Conservation (phyloP, 2,797 vertebrate species). For the Myotis vivesi region DNA sequence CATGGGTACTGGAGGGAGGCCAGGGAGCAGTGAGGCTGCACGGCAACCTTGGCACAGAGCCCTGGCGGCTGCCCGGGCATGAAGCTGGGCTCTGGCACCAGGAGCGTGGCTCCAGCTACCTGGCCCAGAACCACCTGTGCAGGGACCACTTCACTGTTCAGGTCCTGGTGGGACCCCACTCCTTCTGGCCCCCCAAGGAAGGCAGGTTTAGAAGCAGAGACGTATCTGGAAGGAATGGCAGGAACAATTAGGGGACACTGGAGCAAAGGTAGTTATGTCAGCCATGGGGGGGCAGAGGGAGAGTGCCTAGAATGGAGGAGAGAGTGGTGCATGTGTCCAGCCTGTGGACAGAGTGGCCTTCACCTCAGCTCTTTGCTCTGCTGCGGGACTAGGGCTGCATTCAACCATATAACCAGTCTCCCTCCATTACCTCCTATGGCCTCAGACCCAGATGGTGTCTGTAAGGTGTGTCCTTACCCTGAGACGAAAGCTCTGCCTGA, state of each 20-base stretch:
- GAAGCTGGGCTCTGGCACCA: background rate
- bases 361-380: background rate
- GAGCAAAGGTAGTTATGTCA: background rate
- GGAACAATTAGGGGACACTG: background rate
- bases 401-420: background rate
- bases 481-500: background rate
- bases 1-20: background rate
- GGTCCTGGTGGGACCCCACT: background rate
- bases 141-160: background rate
- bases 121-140: conserved; percentile 22
- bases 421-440: background rate
- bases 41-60: conserved; percentile 23
- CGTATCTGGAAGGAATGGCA: background rate
- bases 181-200: background rate
- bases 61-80: background rate
- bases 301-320: background rate
- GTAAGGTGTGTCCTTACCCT: accelerated
- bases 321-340: background rate
- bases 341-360: background rate
- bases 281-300: background rate
- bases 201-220: background rate
- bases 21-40: background rate
- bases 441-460: background rate
- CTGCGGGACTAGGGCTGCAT: background rate
- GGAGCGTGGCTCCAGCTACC: background rate